Evolutionary conservation across 2,888 invertebrate species (phyloP).

Genomic region (Acleris sparsana): DNA sequence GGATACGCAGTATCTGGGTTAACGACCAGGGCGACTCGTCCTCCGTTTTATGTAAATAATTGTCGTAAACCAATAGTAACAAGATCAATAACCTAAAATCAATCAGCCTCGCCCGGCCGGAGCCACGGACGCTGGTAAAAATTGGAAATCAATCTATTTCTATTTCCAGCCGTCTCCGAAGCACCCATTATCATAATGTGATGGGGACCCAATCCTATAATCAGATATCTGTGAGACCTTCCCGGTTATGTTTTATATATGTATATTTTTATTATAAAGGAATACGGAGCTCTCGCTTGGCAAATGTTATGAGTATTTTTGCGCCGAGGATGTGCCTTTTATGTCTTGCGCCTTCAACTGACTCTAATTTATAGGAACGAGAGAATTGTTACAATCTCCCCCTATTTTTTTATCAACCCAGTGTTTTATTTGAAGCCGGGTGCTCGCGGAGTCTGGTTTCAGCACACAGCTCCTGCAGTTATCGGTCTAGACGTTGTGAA

Average conservation of each 20-base stretch:
- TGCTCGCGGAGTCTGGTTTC: slow-evolving; percentile 12
- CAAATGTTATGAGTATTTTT: slow-evolving; percentile 60
- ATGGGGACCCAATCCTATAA: slow-evolving; percentile 74
- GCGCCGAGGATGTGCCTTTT: slow-evolving; percentile 33
- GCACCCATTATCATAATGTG: slow-evolving; percentile 74
- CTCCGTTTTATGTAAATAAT: slow-evolving; percentile 44
- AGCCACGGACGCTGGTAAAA: slow-evolving; percentile 52
- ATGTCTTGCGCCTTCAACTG: slow-evolving; percentile 27
- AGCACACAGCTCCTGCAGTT: slow-evolving; percentile 13
- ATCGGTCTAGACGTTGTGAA: slow-evolving; percentile 32
- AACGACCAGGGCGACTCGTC: slow-evolving; percentile 17
- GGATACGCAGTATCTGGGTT: slow-evolving; percentile 24
- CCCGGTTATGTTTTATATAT: slow-evolving; percentile 51
- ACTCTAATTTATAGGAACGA: slow-evolving; percentile 27
- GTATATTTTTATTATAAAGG: slow-evolving; percentile 60
- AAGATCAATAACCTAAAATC: slow-evolving; percentile 59
- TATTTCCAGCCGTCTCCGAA: slow-evolving; percentile 68
- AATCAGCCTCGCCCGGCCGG: slow-evolving; percentile 53
- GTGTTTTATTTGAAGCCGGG: slow-evolving; percentile 11
- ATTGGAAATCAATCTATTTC: slow-evolving; percentile 77
- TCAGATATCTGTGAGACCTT: slow-evolving; percentile 69
- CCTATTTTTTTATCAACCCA: slow-evolving; percentile 22
- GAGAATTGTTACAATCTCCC: slow-evolving; percentile 14
- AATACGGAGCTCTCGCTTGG: slow-evolving; percentile 55
- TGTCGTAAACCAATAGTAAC: slow-evolving; percentile 55